Percentiles rank a stretch among this genome's conserved stretches.
phyloP scores from a whole-genome alignment of 1,140 invertebrate species.

The Calliphora vicina region DNA sequence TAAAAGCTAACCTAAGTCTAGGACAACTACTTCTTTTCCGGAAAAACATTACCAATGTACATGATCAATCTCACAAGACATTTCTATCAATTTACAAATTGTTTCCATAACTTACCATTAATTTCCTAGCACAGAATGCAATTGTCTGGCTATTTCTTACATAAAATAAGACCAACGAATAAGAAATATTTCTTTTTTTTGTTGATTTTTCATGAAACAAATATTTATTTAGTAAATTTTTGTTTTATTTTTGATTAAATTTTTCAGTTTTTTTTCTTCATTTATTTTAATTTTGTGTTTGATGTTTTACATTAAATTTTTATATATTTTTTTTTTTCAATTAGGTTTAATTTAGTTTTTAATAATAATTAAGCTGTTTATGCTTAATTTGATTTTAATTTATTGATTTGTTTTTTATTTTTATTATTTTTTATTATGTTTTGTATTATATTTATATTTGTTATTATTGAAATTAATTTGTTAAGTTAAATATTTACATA shows the following conservation, averaged over 20 bases:
- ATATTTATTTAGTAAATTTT: slow-evolving; percentile 33
- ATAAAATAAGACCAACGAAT: too few species aligned
- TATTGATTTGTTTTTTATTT: neutral
- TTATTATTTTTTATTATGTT: too few species aligned
- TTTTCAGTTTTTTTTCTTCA: slow-evolving; percentile 2
- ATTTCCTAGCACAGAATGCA: too few species aligned
- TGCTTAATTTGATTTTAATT: slow-evolving; percentile 13
- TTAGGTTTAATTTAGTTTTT: slow-evolving; percentile 9
- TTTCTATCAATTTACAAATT: too few species aligned
- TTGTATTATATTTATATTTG: neutral
- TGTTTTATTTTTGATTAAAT: slow-evolving; percentile 31
- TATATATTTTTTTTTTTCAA: neutral
- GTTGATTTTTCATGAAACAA: slow-evolving; percentile 26
- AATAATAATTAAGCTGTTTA: neutral
- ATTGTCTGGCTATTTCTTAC: too few species aligned
- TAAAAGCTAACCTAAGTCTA: too few species aligned
- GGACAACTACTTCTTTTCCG: too few species aligned
- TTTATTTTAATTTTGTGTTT: slow-evolving; percentile 4
- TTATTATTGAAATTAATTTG: too few species aligned
- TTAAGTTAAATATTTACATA: neutral
- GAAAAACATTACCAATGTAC: too few species aligned
- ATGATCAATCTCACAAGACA: too few species aligned
- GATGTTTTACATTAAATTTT: slow-evolving; percentile 8
- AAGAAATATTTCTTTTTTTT: neutral
- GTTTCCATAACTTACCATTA: too few species aligned